phyloP scores from a whole-genome alignment of 2,113 vertebrate genomes.

The Stomatorhinus ivindoensis region DNA sequence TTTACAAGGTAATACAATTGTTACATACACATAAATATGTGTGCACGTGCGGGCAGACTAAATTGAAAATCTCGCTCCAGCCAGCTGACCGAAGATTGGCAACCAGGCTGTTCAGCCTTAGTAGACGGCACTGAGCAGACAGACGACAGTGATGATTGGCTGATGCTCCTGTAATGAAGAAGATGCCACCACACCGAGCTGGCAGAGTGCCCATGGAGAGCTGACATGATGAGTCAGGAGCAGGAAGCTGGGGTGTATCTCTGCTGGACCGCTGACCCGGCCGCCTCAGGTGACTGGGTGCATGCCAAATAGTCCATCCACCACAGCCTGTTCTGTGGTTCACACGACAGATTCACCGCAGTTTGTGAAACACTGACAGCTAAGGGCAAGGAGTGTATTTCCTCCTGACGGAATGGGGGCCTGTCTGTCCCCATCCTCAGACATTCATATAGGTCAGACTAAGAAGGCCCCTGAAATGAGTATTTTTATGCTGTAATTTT shows the following conservation, averaged over 20 bases:
- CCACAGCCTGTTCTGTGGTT: background rate
- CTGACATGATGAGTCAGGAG: background rate
- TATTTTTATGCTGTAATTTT: constrained; percentile 15
- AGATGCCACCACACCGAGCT: background rate
- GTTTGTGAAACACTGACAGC: background rate
- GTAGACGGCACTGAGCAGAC: background rate
- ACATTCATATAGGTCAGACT: background rate
- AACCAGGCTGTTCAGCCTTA: background rate
- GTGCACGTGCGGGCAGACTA: background rate
- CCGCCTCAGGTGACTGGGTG: background rate
- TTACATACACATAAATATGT: too few relatives aligned
- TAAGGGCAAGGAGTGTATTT: background rate
- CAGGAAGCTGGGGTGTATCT: background rate
- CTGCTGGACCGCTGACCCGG: background rate
- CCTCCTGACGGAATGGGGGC: background rate
- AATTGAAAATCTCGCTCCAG: background rate
- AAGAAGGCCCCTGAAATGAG: background rate
- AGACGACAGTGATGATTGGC: background rate
- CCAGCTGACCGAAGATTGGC: background rate
- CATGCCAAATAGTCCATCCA: background rate
- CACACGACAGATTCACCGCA: background rate
- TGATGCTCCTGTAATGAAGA: background rate
- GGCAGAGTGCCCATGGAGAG: background rate
- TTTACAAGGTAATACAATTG: too few relatives aligned
- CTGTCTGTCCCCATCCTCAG: background rate